A percentile compares a stretch with the other conserved stretches of the same genome.
Conservation (phyloP, 1,140 invertebrate genomes). For the Semibalanus balanoides region DNA sequence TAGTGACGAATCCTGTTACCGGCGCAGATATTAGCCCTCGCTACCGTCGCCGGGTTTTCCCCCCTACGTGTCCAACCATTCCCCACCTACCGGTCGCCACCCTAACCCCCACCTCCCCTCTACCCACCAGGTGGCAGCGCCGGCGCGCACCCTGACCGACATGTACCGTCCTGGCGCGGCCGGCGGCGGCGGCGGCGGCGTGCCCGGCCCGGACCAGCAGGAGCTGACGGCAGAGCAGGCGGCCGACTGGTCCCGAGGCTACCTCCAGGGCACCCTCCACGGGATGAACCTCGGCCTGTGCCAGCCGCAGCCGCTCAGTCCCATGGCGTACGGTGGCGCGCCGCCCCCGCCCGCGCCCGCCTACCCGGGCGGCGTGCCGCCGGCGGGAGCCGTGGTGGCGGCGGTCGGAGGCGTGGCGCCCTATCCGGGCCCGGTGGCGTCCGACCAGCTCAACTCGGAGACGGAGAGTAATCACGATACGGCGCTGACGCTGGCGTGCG, state of each 20-base stretch:
- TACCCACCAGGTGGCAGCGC: not conserved
- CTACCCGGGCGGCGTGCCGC: not conserved
- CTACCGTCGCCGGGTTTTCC: no score
- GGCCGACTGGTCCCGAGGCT: not conserved
- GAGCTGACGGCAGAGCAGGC: not conserved
- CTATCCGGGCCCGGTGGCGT: conserved; percentile 13
- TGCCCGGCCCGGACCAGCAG: not conserved
- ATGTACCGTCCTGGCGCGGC: not conserved
- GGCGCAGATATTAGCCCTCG: no score
- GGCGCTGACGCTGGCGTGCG: conserved; percentile 89
- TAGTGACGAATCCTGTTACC: no score
- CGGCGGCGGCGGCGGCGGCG: not conserved
- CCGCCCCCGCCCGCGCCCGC: not conserved
- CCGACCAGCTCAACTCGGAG: conserved; percentile 76
- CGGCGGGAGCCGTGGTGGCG: not conserved
- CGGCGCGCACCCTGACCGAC: not conserved
- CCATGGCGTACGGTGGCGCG: not conserved
- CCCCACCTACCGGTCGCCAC: no score
- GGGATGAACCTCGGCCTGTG: not conserved
- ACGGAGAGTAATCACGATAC: conserved; percentile 98
- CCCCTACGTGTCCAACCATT: no score
- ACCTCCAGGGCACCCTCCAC: not conserved
- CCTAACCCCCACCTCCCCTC: no score
- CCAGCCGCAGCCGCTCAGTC: not conserved
- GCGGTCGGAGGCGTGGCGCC: conserved; percentile 10